Conservation (phyloP, 2,888 invertebrate species). For the Panopea generosa region DNA sequence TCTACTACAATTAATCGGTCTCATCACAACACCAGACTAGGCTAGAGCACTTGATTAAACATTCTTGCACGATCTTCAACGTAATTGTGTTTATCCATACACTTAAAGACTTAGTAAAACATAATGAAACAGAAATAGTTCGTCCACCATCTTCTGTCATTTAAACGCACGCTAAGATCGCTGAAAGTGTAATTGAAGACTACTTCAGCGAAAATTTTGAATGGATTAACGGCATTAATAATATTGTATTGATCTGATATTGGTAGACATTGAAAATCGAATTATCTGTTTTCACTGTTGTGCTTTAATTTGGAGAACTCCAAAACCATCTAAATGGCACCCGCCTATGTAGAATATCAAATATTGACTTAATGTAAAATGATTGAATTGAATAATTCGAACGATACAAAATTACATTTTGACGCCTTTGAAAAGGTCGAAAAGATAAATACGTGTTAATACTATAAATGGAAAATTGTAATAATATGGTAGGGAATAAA, state of each 20-base stretch:
- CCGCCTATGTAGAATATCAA: not conserved
- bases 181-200: slow-evolving; percentile 14
- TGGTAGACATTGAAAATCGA: slow-evolving; percentile 5
- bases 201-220: slow-evolving; percentile 23
- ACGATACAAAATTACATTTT: slow-evolving; percentile 40
- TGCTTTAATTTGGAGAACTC: no score
- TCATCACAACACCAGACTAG: not conserved
- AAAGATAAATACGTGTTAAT: slow-evolving; percentile 21
- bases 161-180: not conserved
- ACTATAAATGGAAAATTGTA: slow-evolving; percentile 8
- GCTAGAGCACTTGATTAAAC: slow-evolving; percentile 1
- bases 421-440: slow-evolving; percentile 15
- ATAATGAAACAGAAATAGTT: slow-evolving; percentile 5
- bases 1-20: not conserved
- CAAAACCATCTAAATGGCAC: not conserved
- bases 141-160: not conserved
- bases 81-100: slow-evolving; percentile 42
- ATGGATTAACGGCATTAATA: slow-evolving; percentile 12
- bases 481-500: slow-evolving; percentile 1
- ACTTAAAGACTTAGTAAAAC: slow-evolving; percentile 21
- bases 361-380: slow-evolving; percentile 9
- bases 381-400: slow-evolving; percentile 27
- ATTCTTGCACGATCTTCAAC: slow-evolving; percentile 30
- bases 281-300: slow-evolving; percentile 8
- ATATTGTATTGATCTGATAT: slow-evolving; percentile 15